Conservation (phyloP, 2,888 invertebrate genomes). For the Pyrrhosoma nymphula region DNA sequence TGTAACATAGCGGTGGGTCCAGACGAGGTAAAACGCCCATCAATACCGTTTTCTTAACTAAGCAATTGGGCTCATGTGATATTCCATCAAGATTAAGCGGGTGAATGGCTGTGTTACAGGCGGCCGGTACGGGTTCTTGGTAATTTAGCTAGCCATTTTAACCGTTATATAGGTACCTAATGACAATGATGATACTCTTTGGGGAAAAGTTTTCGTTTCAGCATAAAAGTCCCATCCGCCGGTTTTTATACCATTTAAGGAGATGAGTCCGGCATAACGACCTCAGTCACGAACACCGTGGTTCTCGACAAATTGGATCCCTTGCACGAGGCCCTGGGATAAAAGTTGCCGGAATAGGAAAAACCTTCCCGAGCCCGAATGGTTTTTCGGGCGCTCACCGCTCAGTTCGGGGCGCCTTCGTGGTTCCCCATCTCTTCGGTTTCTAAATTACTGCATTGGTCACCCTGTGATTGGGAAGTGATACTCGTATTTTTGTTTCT, state of each 20-base stretch:
- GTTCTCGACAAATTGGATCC: background rate
- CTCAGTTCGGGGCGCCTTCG: background rate
- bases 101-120: background rate
- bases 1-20: no score
- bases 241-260: constrained; percentile 5
- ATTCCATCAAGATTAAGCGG: background rate
- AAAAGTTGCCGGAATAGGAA: background rate
- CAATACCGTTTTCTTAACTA: no score
- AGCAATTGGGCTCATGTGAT: no score
- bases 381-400: no score
- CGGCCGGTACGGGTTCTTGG: background rate
- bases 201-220: background rate
- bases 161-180: background rate
- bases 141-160: background rate
- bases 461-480: constrained; percentile 30
- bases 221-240: background rate
- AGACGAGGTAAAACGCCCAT: no score
- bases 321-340: background rate
- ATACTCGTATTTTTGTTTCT: background rate
- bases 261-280: background rate
- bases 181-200: constrained; percentile 4
- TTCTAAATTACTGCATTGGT: constrained; percentile 30
- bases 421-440: background rate
- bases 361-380: no score
- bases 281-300: constrained; percentile 7